phyloP scores from a whole-genome alignment of 1,140 invertebrate species.

The Ceratina australensis region DNA sequence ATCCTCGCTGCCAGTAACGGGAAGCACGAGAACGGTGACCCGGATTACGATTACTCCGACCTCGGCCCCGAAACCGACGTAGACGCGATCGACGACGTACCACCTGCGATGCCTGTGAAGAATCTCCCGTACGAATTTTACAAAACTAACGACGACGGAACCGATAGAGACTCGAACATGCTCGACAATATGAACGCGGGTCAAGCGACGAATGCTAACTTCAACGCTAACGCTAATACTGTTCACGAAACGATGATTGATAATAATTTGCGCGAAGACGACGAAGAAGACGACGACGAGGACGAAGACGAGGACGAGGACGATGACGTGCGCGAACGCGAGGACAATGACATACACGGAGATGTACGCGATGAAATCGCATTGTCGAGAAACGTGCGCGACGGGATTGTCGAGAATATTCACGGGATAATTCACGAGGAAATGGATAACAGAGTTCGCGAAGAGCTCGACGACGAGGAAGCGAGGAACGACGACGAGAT shows the following conservation, averaged over 20 bases:
- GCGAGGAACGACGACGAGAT: constrained; percentile 11
- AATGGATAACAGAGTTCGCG: background rate
- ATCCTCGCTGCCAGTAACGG: constrained; percentile 72
- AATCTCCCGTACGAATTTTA: constrained; percentile 23
- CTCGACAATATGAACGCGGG: background rate
- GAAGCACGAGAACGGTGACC: constrained; percentile 69
- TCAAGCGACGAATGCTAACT: background rate
- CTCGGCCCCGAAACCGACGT: constrained; percentile 83
- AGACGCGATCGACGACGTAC: constrained; percentile 80
- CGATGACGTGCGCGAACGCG: background rate
- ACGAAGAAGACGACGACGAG: background rate
- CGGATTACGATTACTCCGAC: constrained; percentile 80
- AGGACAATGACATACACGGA: background rate
- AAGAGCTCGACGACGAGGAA: background rate
- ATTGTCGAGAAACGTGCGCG: background rate
- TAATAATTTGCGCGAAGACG: background rate
- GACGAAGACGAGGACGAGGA: background rate
- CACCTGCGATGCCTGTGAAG: constrained; percentile 59
- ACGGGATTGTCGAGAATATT: no score
- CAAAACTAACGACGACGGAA: background rate
- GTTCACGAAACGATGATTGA: background rate
- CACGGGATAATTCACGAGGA: background rate
- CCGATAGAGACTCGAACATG: background rate
- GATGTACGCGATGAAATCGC: background rate
- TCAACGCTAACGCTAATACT: background rate